Base-by-base conservation (phyloP, 2,888 invertebrate species). In the Drosophila subsilvestris region DNA sequence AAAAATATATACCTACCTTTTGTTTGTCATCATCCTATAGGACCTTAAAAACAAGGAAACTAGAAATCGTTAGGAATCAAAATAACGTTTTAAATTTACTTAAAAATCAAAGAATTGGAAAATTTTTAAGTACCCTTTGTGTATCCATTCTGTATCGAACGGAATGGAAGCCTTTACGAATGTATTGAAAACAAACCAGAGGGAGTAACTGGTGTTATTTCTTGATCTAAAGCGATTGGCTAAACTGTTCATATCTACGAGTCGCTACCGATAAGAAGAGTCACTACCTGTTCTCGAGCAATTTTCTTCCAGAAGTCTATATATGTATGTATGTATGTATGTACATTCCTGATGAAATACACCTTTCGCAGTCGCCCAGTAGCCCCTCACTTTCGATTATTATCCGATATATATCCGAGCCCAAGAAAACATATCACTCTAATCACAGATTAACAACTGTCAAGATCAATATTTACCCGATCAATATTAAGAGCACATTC, bases 401-500 rank as follows among this genome's bases (percentile, higher is more conserved):
- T 18, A 44, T 17, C 3, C 22, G 17, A 45, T 25, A 25, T 25
- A 44, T 48, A 42, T 22, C 14, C n/a, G n/a, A 43, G 29, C 27
- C 53, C 56, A 18, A 44, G 48, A 42, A 22, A 18, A 37, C 6
- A 42, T 49, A n/a, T 6, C 22, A n/a, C 50, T 32, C 17, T 50
- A 75, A 51, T 59, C 54, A 55, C 49, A 17, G 49, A 50, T 54
- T 44, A 44, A 50, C 45, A 54, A 61, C 48, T 68, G 70, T 73
- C 44, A 67, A 57, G n/a, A 67, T 59, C 17, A 69, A 67, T 78
- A 65, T 76, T 87, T 78, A 51, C 22, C 8, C 12, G 4, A 8
- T 5, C 43, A 68, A 77, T 83, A 56, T 74, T 59, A 50, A 69
- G 25, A 54, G 58, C 32, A 48, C 20, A 47, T 53, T n/a, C 22